A percentile compares a stretch with the other conserved stretches of the same genome.
phyloP scores from a whole-genome alignment of 2,888 invertebrate species.

The Thereva unica region DNA sequence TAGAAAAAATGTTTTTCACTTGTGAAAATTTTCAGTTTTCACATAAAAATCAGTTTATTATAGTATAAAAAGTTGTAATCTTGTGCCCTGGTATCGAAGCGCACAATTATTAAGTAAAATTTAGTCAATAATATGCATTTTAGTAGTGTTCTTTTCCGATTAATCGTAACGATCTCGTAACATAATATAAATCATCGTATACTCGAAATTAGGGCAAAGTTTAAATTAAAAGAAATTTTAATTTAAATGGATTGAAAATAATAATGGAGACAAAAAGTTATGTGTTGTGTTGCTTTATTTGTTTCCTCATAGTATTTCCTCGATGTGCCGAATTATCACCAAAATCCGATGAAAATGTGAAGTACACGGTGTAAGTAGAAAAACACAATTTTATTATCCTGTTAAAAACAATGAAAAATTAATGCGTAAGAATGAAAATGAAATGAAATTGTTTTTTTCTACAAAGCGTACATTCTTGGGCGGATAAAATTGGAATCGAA shows the following conservation, averaged over 20 bases:
- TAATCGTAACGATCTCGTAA: no score
- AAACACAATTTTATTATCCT: slow-evolving; percentile 6
- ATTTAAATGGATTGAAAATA: slow-evolving; percentile 8
- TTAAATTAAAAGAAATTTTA: background rate
- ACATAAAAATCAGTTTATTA: no score
- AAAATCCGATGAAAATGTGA: slow-evolving; percentile 52
- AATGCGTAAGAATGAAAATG: background rate
- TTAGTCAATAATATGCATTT: no score
- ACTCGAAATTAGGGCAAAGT: no score
- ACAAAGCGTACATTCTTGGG: slow-evolving; percentile 78
- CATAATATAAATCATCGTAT: no score
- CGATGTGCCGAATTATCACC: slow-evolving; percentile 51
- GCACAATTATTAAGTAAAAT: no score
- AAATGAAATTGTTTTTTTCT: slow-evolving; percentile 35
- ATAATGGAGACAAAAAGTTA: slow-evolving; percentile 9
- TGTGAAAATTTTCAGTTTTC: no score
- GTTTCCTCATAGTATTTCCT: slow-evolving; percentile 51
- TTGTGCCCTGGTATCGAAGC: no score
- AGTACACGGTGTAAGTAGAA: slow-evolving; percentile 55
- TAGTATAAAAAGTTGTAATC: no score
- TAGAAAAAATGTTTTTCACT: no score
- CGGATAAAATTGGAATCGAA: slow-evolving; percentile 78
- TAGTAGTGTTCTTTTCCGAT: no score
- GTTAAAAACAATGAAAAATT: background rate
- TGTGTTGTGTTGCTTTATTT: slow-evolving; percentile 23